Evolutionary conservation across 2,888 invertebrate genomes (phyloP).

Genomic region (Aspidapion aeneum): DNA sequence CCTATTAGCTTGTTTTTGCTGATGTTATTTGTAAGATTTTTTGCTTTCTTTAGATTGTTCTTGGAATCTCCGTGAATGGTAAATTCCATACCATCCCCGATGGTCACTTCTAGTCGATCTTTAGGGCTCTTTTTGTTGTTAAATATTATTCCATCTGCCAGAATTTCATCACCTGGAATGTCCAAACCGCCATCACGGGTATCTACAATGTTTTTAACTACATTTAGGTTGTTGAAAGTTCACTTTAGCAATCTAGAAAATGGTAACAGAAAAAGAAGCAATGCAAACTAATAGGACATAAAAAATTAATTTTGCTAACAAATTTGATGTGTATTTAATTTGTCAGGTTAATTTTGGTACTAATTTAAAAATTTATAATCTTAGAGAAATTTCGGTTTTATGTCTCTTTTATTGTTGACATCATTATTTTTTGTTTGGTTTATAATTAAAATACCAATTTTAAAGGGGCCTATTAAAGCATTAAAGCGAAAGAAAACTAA

Average conservation of each 20-base stretch:
- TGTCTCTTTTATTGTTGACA: too few relatives aligned
- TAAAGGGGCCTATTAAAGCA: too few relatives aligned
- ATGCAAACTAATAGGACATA: not conserved
- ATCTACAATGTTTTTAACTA: conserved; percentile 49
- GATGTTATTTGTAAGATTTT: conserved; percentile 58
- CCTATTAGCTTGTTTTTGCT: conserved; percentile 68
- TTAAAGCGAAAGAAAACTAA: too few relatives aligned
- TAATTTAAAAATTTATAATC: too few relatives aligned
- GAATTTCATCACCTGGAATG: conserved; percentile 58
- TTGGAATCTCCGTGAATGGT: conserved; percentile 88
- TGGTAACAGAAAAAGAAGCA: not conserved
- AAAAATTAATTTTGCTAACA: too few relatives aligned
- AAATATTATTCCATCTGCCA: conserved; percentile 81
- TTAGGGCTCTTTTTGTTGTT: conserved; percentile 83
- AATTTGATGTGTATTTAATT: too few relatives aligned
- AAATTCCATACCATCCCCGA: conserved; percentile 91
- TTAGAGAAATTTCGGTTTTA: too few relatives aligned
- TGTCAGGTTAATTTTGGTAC: too few relatives aligned
- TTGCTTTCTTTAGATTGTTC: conserved; percentile 78
- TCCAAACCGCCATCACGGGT: conserved; percentile 54
- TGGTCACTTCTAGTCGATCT: conserved; percentile 86
- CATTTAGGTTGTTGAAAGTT: not conserved
- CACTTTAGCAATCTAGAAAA: not conserved
- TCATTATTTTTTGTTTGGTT: too few relatives aligned
- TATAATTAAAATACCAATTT: too few relatives aligned